Percentiles rank a stretch among this genome's conserved stretches.
phyloP scores from a whole-genome alignment of 2,113 vertebrate species.

The Muntiacus muntjak region DNA sequence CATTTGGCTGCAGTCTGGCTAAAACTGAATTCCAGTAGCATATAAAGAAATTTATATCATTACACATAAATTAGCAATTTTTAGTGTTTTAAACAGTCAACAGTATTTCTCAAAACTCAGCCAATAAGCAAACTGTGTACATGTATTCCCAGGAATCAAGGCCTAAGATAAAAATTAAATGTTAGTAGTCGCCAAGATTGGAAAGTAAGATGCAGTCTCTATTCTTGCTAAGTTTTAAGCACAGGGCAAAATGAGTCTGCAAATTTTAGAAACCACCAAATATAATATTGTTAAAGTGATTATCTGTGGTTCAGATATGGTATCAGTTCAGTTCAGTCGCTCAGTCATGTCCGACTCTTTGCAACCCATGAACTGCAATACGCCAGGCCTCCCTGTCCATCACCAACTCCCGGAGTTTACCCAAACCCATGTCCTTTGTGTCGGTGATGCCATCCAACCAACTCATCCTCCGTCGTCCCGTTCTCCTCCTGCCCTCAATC shows the following conservation, averaged over 20 bases:
- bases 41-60: slow-evolving; percentile 2
- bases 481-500: too few relatives aligned
- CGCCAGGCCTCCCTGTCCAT: too few relatives aligned
- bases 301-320: neutral
- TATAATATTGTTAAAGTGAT: neutral
- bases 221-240: neutral
- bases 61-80: neutral
- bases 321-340: too few relatives aligned
- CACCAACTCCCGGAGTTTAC: too few relatives aligned
- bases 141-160: neutral
- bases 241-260: neutral
- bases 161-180: neutral
- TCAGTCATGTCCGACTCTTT: too few relatives aligned
- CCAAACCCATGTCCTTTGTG: too few relatives aligned
- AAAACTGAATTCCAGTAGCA: neutral
- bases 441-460: too few relatives aligned
- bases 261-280: neutral
- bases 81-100: slow-evolving; percentile 31
- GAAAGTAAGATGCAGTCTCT: neutral
- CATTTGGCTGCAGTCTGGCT: neutral
- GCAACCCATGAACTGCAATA: too few relatives aligned
- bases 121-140: neutral
- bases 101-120: neutral
- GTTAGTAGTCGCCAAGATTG: neutral
- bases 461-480: too few relatives aligned